Base-by-base conservation (phyloP, 2,113 vertebrate genomes). In the Phodopus roborovskii region DNA sequence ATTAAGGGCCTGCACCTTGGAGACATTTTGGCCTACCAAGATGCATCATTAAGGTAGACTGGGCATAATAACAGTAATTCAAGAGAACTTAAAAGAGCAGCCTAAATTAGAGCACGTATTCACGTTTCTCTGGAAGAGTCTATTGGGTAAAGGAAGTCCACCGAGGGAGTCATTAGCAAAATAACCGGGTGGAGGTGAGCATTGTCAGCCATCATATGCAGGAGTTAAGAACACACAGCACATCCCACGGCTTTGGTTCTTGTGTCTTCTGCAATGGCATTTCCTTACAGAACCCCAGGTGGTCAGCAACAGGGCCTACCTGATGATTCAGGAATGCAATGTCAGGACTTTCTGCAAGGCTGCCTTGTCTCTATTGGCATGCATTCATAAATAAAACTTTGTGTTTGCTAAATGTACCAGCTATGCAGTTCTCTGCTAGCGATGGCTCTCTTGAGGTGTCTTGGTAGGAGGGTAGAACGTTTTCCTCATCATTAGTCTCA, bases 61-160 rank as follows among this genome's bases (percentile, higher is more conserved):
- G 94, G 79, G 95, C 97, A 96, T 96, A 97, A 98, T 98, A 86
- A 97, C 78, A 98, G 98, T 97, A 48, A 98, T 98, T 98, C 90
- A 94, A 88, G 87, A 30, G 93, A 86, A 96, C 90, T 94, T 96
- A 66, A 92, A 95, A 97, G 97, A 97, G 83, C 36, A 17, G 82
- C 83, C 88, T 97, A 74, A 74, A 96, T 97, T 92, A 91, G 89
- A 92, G 73, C 28, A 56, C 71, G 36, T 53, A 53, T 53, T 96
- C 82, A 53, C 6, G 2, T 77, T 86, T 93, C 94, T 95, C 90
- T 78, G 0, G 0, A 82, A 56, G 74, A 70, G n/a, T 64, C 71
- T 1, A 2, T 7, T 3, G 70, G 50, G 30, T 36, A 12, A 79
- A 95, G 94, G 75, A 66, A 88, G 48, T 39, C 30, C 26, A 11